Conservation (phyloP, 2,888 invertebrate species). For the Mythimna ferrago region DNA sequence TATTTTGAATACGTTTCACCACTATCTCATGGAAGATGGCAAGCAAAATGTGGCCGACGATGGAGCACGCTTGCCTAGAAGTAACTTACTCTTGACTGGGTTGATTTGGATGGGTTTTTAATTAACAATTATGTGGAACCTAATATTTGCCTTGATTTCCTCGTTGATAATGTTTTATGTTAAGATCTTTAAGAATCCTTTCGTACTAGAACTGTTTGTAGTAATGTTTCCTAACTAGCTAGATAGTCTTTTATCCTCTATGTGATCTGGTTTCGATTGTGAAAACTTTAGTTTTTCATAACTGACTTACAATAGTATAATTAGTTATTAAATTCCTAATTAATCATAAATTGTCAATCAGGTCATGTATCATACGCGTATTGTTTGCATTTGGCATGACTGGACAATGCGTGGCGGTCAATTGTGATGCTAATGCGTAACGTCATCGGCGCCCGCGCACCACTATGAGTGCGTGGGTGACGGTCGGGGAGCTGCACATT, state of each 20-base stretch:
- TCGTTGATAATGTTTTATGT: no score
- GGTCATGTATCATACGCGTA: slow-evolving; percentile 41
- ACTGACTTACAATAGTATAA: slow-evolving; percentile 4
- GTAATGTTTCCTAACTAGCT: background rate
- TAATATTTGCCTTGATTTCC: no score
- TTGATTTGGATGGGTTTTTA: no score
- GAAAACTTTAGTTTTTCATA: background rate
- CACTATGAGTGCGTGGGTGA: slow-evolving; percentile 2
- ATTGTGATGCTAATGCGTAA: slow-evolving; percentile 71
- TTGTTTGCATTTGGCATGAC: slow-evolving; percentile 50
- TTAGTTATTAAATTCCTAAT: slow-evolving; percentile 2
- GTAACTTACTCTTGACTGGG: no score
- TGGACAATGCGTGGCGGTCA: slow-evolving; percentile 59
- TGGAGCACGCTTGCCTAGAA: no score
- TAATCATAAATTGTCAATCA: slow-evolving; percentile 55
- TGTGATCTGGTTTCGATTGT: no score
- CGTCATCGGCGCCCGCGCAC: slow-evolving; percentile 55
- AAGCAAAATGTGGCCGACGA: no score
- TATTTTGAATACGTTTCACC: no score
- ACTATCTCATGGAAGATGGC: no score
- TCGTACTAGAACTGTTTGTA: no score
- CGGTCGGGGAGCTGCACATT: slow-evolving; percentile 6
- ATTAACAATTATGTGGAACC: no score
- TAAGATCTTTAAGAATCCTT: no score
- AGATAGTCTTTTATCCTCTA: background rate